A percentile compares a stretch with the other conserved stretches of the same genome.
These are phyloP conservation scores for Leptinotarsa undecemlineata DNA, from an alignment of 1,140 invertebrate genomes.

Conservation along the genomic window DNA sequence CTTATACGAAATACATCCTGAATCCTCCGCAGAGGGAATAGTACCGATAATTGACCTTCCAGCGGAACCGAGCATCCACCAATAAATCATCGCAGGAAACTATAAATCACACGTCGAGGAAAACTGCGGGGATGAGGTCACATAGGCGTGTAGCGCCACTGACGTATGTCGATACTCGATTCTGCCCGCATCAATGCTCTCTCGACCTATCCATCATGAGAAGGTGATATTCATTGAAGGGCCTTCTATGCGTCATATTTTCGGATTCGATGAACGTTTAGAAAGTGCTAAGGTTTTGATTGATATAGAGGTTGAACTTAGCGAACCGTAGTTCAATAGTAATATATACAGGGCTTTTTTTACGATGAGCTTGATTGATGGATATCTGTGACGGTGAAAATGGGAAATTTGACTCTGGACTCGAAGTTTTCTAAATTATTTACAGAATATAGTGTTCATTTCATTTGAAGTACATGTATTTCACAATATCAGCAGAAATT, in stretches of 20 bases:
- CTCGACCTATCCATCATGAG: background rate
- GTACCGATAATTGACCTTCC: background rate
- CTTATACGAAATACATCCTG: no score
- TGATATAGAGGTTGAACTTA: background rate
- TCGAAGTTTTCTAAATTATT: no score
- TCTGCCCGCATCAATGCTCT: background rate
- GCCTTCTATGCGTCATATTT: slow-evolving; percentile 2
- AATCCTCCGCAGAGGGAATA: background rate
- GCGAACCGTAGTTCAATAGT: no score
- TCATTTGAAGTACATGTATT: no score
- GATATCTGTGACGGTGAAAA: no score
- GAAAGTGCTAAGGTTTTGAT: background rate
- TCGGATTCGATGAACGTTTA: slow-evolving; percentile 3
- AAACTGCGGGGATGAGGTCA: slow-evolving; percentile 2
- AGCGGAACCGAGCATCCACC: background rate
- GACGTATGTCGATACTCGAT: slow-evolving; percentile 2
- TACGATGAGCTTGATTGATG: no score
- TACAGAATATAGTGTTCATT: no score
- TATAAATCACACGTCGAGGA: background rate
- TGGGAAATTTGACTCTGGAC: no score
- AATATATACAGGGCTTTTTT: no score
- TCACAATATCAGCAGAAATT: no score
- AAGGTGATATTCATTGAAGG: slow-evolving; percentile 8
- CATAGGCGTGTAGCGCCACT: background rate
- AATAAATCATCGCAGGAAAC: background rate